Evolutionary conservation across 2,888 invertebrate genomes (phyloP).

Genomic region (Cerastis rubricosa): DNA sequence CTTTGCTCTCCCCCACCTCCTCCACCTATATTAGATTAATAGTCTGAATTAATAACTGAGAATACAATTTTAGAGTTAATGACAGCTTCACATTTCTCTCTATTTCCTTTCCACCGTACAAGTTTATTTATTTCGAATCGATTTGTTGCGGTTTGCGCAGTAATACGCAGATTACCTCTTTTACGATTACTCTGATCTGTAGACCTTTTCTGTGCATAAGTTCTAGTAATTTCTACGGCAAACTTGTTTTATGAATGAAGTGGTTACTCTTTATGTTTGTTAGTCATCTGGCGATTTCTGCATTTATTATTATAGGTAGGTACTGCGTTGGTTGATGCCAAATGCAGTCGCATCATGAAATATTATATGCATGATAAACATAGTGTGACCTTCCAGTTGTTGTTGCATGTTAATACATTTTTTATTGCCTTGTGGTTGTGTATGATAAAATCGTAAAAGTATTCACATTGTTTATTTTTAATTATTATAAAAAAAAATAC

Average conservation of each 20-base stretch:
- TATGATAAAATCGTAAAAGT: slow-evolving; percentile 42
- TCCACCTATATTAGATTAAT: slow-evolving; percentile 71
- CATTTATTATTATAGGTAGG: slow-evolving; percentile 25
- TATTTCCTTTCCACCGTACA: slow-evolving; percentile 19
- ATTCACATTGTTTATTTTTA: slow-evolving; percentile 44
- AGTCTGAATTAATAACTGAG: slow-evolving; percentile 65
- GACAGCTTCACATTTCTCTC: slow-evolving; percentile 43
- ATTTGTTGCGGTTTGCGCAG: slow-evolving; percentile 23
- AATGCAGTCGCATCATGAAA: slow-evolving; percentile 60
- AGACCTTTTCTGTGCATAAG: slow-evolving; percentile 30
- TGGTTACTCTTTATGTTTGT: slow-evolving; percentile 20
- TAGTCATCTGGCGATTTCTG: slow-evolving; percentile 33
- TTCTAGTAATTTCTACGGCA: slow-evolving; percentile 24
- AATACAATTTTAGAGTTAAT: slow-evolving; percentile 59
- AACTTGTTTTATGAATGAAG: slow-evolving; percentile 45
- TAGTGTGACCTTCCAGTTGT: slow-evolving; percentile 57
- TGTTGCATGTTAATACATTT: slow-evolving; percentile 52
- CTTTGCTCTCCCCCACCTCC: slow-evolving; percentile 67
- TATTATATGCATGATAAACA: slow-evolving; percentile 57
- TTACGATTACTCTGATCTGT: slow-evolving; percentile 30
- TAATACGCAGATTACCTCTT: slow-evolving; percentile 28
- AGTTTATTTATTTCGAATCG: slow-evolving; percentile 27
- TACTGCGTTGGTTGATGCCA: slow-evolving; percentile 50
- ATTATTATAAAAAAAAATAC: slow-evolving; percentile 21
- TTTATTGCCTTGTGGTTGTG: slow-evolving; percentile 40